phyloP scores from a whole-genome alignment of 2,797 vertebrate species.

The Brachyrhaphis roseni region DNA sequence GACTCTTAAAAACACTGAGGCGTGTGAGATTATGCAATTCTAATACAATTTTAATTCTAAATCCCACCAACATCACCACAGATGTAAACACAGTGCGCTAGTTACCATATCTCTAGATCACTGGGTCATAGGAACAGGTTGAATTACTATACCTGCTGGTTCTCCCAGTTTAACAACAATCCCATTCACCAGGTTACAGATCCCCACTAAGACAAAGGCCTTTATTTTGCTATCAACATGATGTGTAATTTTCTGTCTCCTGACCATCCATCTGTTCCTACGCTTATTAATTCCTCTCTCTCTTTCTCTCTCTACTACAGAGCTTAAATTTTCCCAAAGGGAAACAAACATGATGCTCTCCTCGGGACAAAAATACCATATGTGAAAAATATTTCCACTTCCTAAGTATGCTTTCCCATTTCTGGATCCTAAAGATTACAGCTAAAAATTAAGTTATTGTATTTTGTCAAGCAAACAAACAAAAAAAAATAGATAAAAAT shows the following conservation, averaged over 20 bases:
- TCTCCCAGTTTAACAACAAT: conserved; percentile 42
- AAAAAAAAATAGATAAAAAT: background rate
- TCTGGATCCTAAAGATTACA: background rate
- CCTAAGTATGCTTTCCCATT: background rate
- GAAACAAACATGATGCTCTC: conserved; percentile 26
- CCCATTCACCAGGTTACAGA: conserved; percentile 61
- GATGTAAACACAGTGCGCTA: background rate
- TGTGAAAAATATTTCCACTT: conserved; percentile 14
- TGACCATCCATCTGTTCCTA: conserved; percentile 49
- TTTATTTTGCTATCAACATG: conserved; percentile 49
- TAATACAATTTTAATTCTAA: background rate
- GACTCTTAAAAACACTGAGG: background rate
- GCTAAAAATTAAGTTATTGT: background rate
- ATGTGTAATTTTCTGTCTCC: conserved; percentile 32
- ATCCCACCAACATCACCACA: background rate
- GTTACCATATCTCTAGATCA: conserved; percentile 23
- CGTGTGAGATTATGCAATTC: background rate
- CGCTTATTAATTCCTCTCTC: conserved; percentile 41
- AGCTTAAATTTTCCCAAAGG: conserved; percentile 50
- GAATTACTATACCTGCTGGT: conserved; percentile 34
- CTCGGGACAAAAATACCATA: conserved; percentile 33
- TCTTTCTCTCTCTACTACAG: conserved; percentile 29
- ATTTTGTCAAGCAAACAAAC: conserved; percentile 5
- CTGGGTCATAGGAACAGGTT: conserved; percentile 30
- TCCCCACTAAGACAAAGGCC: conserved; percentile 63